Evolutionary conservation across 2,888 invertebrate species (phyloP), one percentile per base, ranked within the genome.

Genomic region (Toxonevra muliebris): DNA sequence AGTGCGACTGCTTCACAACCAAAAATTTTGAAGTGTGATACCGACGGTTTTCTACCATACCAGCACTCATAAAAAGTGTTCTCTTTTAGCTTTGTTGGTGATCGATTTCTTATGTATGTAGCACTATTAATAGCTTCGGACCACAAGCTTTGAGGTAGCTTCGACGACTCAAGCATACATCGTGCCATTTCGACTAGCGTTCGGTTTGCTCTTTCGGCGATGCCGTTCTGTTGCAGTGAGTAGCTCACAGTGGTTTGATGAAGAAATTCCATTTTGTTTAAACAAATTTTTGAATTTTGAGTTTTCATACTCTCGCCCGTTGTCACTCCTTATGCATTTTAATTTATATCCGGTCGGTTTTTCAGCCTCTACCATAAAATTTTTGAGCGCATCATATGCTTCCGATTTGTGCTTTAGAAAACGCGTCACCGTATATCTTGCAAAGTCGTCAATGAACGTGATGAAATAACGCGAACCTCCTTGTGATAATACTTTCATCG

Each of bases 211-310:
- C 74, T 68, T 50, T 76, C 74, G 7, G 74, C 73, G 8, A 73
- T 62, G 15, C 74, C 74, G 52, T 75, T 76, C 65, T 74, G 71
- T 53, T 75, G 71, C 0, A 72, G 73, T 12, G 71, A 73, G 48
- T 75, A 73, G 45, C 63, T 54, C 11, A 63, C 64, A 1, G 73
- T 68, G 41, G 65, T 68, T 65, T 72, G 71, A 50, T 74, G 75
- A 20, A 71, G 11, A 41, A 54, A 55, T 30, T 8, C 55, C 10
- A 9, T 2, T n/a, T n/a, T n/a, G n/a, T n/a, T n/a, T n/a, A n/a
- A n/a, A 1, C 20, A 42, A 2, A 55, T 52, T 53, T 67, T n/a
- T 65, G 65, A 68, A 54, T 73, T 19, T 11, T 4, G 11, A 2
- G n/a, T 63, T 62, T 11, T 58, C 8, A 40, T 66, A 69, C 55